Evolutionary conservation across 2,888 invertebrate species (phyloP).

Genomic region (Epistrophe grossulariae): DNA sequence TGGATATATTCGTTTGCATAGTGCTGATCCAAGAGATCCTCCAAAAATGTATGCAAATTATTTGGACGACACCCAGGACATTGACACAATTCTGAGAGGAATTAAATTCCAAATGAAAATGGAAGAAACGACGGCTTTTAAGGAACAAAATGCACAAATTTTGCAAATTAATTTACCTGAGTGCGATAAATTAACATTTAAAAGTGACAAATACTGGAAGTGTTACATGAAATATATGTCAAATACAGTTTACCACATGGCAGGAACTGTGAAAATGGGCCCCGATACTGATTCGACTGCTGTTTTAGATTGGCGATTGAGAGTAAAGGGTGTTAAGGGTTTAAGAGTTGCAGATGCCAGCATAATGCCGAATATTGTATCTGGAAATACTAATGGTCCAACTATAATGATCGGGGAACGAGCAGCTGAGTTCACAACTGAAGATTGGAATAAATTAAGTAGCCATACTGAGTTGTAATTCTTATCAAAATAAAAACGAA

Average conservation of each 20-base stretch:
- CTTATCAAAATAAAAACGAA: no score
- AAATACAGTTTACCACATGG: slow-evolving; percentile 88
- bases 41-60: slow-evolving; percentile 87
- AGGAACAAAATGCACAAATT: slow-evolving; percentile 80
- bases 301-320: slow-evolving; percentile 88
- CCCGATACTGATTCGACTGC: slow-evolving; percentile 85
- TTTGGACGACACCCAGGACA: slow-evolving; percentile 84
- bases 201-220: slow-evolving; percentile 85
- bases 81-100: slow-evolving; percentile 81
- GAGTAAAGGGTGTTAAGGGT: slow-evolving; percentile 87
- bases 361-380: slow-evolving; percentile 90
- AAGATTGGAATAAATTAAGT: slow-evolving; percentile 78
- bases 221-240: slow-evolving; percentile 87
- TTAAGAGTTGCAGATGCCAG: slow-evolving; percentile 90
- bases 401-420: slow-evolving; percentile 94
- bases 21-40: slow-evolving; percentile 84
- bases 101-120: slow-evolving; percentile 81
- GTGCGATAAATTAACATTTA: slow-evolving; percentile 78
- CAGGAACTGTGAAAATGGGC: slow-evolving; percentile 90
- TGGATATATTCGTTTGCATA: slow-evolving; percentile 85
- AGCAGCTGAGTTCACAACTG: slow-evolving; percentile 86
- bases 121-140: slow-evolving; percentile 83
- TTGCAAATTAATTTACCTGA: slow-evolving; percentile 78
- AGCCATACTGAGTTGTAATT: neutral
- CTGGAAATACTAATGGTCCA: slow-evolving; percentile 93